These are phyloP conservation scores for Drosophila guanche DNA, from an alignment of 1,140 invertebrate genomes.

Conservation along the genomic window DNA sequence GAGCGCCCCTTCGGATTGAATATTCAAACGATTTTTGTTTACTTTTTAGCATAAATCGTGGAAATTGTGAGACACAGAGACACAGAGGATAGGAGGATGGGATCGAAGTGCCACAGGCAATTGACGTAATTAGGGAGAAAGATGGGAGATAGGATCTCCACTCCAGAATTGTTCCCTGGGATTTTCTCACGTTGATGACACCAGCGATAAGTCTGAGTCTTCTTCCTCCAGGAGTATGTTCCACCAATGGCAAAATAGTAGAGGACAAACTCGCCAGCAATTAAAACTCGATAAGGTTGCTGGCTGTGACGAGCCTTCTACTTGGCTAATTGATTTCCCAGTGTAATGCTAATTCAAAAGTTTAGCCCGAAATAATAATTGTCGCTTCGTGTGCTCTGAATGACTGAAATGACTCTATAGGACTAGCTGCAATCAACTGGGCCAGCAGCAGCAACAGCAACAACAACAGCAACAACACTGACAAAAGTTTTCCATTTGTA, in stretches of 20 bases:
- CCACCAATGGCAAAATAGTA: too few species aligned
- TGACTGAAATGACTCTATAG: not conserved
- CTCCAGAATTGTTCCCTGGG: conserved; percentile 11
- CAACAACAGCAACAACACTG: conserved; percentile 14
- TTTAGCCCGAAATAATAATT: conserved; percentile 58
- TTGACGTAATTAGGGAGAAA: conserved; percentile 70
- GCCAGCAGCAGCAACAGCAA: conserved; percentile 28
- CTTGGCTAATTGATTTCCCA: conserved; percentile 57
- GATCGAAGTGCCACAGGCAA: conserved; percentile 61
- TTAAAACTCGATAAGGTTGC: conserved; percentile 55
- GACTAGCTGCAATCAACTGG: conserved; percentile 18
- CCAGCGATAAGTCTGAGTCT: not conserved
- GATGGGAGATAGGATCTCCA: conserved; percentile 7
- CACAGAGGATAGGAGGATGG: conserved; percentile 31
- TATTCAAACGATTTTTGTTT: conserved; percentile 75
- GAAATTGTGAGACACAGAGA: conserved; percentile 10
- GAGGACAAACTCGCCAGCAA: conserved; percentile 11
- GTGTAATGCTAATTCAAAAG: conserved; percentile 59
- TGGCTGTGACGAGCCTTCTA: not conserved
- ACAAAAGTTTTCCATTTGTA: conserved; percentile 66
- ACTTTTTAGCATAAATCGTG: conserved; percentile 73
- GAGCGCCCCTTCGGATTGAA: conserved; percentile 40
- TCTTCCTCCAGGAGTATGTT: not conserved
- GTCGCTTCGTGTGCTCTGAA: conserved; percentile 43
- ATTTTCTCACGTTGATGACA: conserved; percentile 70